Evolutionary conservation across 2,888 invertebrate genomes (phyloP).

Genomic region (Campoplex nolae): DNA sequence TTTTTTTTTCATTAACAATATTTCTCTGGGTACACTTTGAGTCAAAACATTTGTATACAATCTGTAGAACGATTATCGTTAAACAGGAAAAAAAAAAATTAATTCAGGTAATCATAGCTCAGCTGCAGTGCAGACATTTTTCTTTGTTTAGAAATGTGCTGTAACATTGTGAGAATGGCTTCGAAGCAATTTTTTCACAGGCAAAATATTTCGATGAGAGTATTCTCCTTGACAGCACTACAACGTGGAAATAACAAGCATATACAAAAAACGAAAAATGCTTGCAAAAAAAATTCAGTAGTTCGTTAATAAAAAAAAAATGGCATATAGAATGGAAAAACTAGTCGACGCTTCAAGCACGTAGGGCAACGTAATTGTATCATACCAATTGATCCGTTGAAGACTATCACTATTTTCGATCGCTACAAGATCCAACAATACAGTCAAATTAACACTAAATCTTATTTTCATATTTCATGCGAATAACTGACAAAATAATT

Average conservation of each 20-base stretch:
- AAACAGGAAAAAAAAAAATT: not conserved
- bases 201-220: not conserved
- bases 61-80: not conserved
- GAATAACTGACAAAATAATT: not conserved
- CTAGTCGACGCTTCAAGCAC: conserved; percentile 55
- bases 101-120: not conserved
- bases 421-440: conserved; percentile 80
- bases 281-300: conserved; percentile 1
- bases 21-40: not conserved
- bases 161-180: not conserved
- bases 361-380: conserved; percentile 69
- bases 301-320: conserved; percentile 17
- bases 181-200: conserved; percentile 44
- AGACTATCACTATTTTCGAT: conserved; percentile 79
- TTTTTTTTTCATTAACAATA: not conserved
- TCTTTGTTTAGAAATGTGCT: not conserved
- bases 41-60: not conserved
- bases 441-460: conserved; percentile 72
- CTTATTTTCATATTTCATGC: conserved; percentile 33
- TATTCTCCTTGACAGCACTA: not conserved
- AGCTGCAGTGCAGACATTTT: conserved; percentile 13
- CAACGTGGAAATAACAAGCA: conserved; percentile 43
- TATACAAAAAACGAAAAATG: conserved; percentile 8
- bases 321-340: conserved; percentile 55
- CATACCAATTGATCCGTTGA: conserved; percentile 77